Percentiles rank a stretch among this genome's conserved stretches.
phyloP scores from a whole-genome alignment of 1,140 invertebrate species.

The Pentalonia nigronervosa region DNA sequence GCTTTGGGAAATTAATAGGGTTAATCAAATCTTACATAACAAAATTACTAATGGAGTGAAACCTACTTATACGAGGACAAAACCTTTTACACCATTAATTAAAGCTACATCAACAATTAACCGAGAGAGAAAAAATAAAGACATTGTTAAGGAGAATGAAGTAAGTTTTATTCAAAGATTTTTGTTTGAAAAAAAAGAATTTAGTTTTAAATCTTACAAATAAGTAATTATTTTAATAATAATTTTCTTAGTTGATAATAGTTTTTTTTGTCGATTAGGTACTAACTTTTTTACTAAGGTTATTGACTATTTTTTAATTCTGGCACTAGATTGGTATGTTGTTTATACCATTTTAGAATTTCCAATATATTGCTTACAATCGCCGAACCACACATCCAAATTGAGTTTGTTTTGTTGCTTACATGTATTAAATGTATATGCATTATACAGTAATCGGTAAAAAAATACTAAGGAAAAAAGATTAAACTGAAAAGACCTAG shows the following conservation, averaged over 20 bases:
- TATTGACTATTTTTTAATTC: neutral
- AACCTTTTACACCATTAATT: neutral
- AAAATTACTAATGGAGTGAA: constrained; percentile 8
- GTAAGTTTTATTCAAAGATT: neutral
- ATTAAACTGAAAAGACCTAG: too few relatives aligned
- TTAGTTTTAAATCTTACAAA: neutral
- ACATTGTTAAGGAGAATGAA: constrained; percentile 9
- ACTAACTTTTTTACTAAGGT: neutral
- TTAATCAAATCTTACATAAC: constrained; percentile 34
- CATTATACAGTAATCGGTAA: too few relatives aligned
- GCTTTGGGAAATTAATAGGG: constrained; percentile 24
- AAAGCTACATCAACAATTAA: constrained; percentile 28
- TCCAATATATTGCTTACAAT: neutral
- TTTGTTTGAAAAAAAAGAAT: neutral
- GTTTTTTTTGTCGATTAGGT: neutral
- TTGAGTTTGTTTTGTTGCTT: too few relatives aligned
- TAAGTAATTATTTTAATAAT: neutral
- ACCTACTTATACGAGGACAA: neutral
- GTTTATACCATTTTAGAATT: neutral
- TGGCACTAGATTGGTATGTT: neutral
- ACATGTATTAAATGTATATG: too few relatives aligned
- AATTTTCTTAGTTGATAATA: neutral
- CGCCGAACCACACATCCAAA: neutral
- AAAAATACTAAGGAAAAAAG: too few relatives aligned
- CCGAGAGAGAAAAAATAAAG: constrained; percentile 17